These are phyloP conservation scores for Carollia perspicillata DNA, from an alignment of 2,113 vertebrate genomes.

Conservation along the genomic window DNA sequence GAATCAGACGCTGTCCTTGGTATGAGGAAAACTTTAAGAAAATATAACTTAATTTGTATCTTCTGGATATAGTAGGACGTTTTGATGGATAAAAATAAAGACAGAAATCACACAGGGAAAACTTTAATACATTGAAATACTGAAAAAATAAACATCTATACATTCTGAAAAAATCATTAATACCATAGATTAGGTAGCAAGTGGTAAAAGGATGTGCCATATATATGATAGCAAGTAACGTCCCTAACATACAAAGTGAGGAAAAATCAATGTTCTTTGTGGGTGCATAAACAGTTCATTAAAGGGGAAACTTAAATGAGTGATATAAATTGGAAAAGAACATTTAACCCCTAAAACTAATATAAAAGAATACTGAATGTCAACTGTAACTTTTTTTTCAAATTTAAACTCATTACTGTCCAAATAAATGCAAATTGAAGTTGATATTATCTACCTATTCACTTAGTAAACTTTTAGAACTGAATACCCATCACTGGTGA, in stretches of 20 bases:
- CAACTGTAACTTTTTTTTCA: background rate
- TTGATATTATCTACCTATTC: background rate
- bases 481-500: background rate
- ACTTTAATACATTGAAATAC: background rate
- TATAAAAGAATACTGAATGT: background rate
- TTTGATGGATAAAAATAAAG: background rate
- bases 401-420: background rate
- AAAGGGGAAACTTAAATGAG: background rate
- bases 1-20: background rate
- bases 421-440: background rate
- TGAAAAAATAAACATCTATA: background rate
- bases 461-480: background rate
- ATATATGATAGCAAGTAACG: background rate
- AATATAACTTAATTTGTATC: background rate
- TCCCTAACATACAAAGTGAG: background rate
- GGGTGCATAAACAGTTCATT: background rate
- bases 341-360: background rate
- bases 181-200: background rate
- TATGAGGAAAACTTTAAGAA: background rate
- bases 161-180: background rate
- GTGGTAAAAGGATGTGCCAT: background rate
- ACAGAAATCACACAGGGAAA: background rate
- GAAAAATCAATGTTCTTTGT: background rate
- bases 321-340: background rate
- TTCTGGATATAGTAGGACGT: background rate